Evolutionary conservation across 1,140 invertebrate genomes (phyloP).

Genomic region (Copidosoma floridanum): DNA sequence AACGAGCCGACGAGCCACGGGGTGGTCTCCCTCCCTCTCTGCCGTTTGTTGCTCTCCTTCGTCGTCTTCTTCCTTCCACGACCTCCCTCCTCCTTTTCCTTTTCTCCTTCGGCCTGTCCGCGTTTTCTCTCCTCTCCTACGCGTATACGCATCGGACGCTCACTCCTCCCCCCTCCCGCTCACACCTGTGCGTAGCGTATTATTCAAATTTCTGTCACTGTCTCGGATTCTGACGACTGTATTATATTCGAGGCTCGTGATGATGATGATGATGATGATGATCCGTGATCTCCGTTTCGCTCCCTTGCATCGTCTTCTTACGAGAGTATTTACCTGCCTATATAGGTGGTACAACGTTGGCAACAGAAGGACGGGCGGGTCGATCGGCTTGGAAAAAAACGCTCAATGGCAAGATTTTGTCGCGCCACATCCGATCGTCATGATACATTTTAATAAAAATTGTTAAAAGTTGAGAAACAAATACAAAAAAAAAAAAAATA

Average conservation of each 20-base stretch:
- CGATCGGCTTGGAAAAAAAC: too few species aligned
- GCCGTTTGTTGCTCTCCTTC: conserved; percentile 30
- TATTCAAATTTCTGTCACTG: conserved; percentile 53
- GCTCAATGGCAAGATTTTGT: too few species aligned
- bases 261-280: too few species aligned
- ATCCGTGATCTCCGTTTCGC: neutral
- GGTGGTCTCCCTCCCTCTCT: conserved; percentile 54
- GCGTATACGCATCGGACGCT: too few species aligned
- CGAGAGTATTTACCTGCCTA: neutral
- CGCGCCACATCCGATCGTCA: too few species aligned
- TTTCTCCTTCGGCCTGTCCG: conserved; percentile 23
- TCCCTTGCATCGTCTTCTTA: neutral
- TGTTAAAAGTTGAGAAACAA: too few species aligned
- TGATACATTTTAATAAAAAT: too few species aligned
- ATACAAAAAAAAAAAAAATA: too few species aligned
- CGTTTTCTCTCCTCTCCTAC: neutral
- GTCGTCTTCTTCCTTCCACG: conserved; percentile 11
- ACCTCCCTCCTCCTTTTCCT: conserved; percentile 19
- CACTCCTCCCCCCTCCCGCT: conserved; percentile 28
- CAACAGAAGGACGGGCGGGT: too few species aligned
- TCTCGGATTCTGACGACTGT: conserved; percentile 19
- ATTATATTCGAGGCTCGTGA: too few species aligned
- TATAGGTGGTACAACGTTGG: too few species aligned
- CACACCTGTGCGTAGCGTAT: conserved; percentile 46
- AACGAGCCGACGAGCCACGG: conserved; percentile 57